Evolutionary conservation across 2,797 vertebrate species (phyloP), one percentile per base, ranked within the genome.

Genomic region (Rhinophrynus dorsalis): DNA sequence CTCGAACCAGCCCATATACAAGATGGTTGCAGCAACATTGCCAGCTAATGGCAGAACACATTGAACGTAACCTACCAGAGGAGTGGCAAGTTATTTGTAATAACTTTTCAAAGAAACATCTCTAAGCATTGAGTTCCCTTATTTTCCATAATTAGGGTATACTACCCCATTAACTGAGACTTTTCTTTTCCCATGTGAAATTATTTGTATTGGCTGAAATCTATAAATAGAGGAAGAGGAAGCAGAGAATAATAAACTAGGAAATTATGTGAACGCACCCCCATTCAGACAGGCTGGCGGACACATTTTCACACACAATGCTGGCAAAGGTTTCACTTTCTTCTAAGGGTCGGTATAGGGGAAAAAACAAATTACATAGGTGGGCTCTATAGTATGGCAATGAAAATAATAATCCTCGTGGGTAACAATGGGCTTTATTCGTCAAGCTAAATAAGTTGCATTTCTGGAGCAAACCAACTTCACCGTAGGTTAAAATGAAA

Each of bases 151-250:
- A n/a, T n/a, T n/a, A n/a, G n/a, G n/a, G n/a, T n/a, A n/a, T n/a
- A n/a, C 17, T 35, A 5, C n/a, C 33, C 11, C 12, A 42, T 18
- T 30, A 30, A 20, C 59, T 52, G 27, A 51, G 38, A 74, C 35
- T 62, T 80, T 76, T 62, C 73, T 21, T 79, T 74, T 81, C 78
- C 79, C 62, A 75, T 74, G 75, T 23, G 51, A 73, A 78, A 70
- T 30, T 48, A 63, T 63, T 76, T 75, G 77, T 81, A 76, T 63
- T 62, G 82, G 77, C 79, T 83, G 69, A n/a, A 26, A 47, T 80
- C 87, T 94, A 93, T 94, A 93, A 92, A 92, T 94, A 94, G 89
- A 45, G 27, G 79, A 82, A 85, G 83, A 92, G 91, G 93, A 94
- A 92, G 74, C 75, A 44, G 75, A 47, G 81, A 86, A 96, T 93